A percentile compares a stretch with the other conserved stretches of the same genome.
Conservation (phyloP, 2,888 invertebrate species). For the Tetragonula carbonaria region DNA sequence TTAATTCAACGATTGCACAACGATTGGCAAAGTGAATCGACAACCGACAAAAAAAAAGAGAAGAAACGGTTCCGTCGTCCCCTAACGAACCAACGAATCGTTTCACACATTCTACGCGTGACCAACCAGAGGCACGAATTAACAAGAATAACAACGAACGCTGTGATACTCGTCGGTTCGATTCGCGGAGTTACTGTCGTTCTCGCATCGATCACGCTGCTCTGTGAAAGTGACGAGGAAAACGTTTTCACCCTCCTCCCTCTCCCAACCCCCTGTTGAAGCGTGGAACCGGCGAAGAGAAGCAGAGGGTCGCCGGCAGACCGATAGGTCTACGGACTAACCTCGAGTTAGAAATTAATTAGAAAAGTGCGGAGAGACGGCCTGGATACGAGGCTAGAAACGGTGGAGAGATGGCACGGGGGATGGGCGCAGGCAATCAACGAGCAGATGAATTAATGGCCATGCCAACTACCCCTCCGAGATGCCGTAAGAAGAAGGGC, state of each 20-base stretch:
- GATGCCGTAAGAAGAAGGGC: conserved; percentile 67
- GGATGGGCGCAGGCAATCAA: conserved; percentile 78
- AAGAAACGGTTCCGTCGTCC: not conserved
- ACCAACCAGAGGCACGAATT: conserved; percentile 44
- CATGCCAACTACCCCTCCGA: conserved; percentile 79
- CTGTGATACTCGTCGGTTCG: conserved; percentile 14
- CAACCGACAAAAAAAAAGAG: not conserved
- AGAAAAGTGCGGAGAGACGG: conserved; percentile 79
- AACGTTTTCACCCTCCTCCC: conserved; percentile 38
- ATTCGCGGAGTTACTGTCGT: conserved; percentile 38
- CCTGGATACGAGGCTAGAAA: conserved; percentile 27
- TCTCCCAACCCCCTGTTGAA: conserved; percentile 10
- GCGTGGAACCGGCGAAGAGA: conserved; percentile 33
- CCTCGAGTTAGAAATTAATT: conserved; percentile 82
- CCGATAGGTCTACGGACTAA: conserved; percentile 68
- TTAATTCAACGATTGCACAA: not conserved
- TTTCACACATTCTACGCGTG: conserved; percentile 20
- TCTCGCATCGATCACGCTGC: conserved; percentile 69
- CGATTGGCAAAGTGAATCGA: not conserved
- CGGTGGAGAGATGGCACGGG: conserved; percentile 42
- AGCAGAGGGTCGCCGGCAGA: conserved; percentile 46
- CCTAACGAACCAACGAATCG: conserved; percentile 27
- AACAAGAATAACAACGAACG: conserved; percentile 24
- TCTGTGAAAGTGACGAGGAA: conserved; percentile 71
- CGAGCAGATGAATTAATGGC: conserved; percentile 82